Percentiles rank a stretch among this genome's conserved stretches.
phyloP scores from a whole-genome alignment of 2,113 vertebrate species.

The Trinectes maculatus region DNA sequence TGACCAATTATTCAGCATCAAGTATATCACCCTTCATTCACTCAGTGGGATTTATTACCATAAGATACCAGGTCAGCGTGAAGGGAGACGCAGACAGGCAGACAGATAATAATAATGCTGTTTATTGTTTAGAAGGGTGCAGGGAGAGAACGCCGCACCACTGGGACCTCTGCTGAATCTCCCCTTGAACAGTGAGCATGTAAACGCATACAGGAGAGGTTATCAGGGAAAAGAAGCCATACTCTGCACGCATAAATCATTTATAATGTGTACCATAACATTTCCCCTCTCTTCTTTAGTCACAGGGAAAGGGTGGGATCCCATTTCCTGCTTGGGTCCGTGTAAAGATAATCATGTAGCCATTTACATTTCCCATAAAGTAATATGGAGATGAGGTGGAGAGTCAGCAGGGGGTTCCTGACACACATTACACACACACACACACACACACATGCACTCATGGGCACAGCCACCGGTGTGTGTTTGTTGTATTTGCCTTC shows the following conservation, averaged over 20 bases:
- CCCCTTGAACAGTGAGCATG: conserved; percentile 57
- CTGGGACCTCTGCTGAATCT: conserved; percentile 61
- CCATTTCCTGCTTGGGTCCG: conserved; percentile 73
- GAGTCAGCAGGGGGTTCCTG: conserved; percentile 71
- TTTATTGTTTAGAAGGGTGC: conserved; percentile 70
- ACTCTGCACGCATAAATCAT: conserved; percentile 71
- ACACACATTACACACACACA: conserved; percentile 43
- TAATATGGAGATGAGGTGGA: conserved; percentile 79
- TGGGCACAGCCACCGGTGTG: conserved; percentile 67
- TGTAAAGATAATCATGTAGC: conserved; percentile 81
- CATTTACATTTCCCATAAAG: conserved; percentile 81
- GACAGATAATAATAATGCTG: conserved; percentile 71
- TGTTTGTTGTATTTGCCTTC: conserved; percentile 73
- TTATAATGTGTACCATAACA: conserved; percentile 77
- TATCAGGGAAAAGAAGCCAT: conserved; percentile 70
- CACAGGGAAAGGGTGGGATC: conserved; percentile 73
- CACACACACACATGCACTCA: conserved; percentile 30
- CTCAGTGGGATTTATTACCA: conserved; percentile 72
- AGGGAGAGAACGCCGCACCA: conserved; percentile 59
- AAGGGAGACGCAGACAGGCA: conserved; percentile 62
- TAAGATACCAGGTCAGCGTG: conserved; percentile 63
- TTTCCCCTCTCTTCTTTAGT: conserved; percentile 76
- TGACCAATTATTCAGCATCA: conserved; percentile 81
- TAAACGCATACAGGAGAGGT: conserved; percentile 68
- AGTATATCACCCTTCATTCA: conserved; percentile 69